These are phyloP conservation scores for Neocloeon triangulifer DNA, from an alignment of 1,140 invertebrate species.

Conservation along the genomic window DNA sequence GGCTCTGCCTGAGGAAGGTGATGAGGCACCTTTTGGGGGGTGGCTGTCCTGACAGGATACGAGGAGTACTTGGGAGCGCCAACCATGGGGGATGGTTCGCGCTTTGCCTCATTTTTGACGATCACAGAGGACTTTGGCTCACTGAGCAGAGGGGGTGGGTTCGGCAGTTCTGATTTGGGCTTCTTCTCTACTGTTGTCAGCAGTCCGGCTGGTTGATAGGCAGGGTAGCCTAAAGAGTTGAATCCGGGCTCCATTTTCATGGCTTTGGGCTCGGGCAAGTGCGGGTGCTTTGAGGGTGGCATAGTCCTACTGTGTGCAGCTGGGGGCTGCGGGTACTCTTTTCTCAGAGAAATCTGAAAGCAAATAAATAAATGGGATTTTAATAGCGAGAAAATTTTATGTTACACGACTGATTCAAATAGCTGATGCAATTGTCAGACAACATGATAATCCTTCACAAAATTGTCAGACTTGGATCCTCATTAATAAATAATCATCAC, in stretches of 20 bases:
- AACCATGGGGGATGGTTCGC: constrained; percentile 22
- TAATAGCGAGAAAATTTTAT: no score
- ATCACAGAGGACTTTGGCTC: constrained; percentile 47
- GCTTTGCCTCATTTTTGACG: constrained; percentile 46
- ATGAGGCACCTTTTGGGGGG: constrained; percentile 16
- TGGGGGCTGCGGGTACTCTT: constrained; percentile 27
- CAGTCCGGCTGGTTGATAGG: constrained; percentile 26
- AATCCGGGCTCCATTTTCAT: constrained; percentile 59
- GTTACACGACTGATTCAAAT: no score
- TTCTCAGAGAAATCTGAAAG: no score
- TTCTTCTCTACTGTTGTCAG: constrained; percentile 21
- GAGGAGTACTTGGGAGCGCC: constrained; percentile 19
- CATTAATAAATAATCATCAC: no score
- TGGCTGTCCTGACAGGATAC: constrained; percentile 20
- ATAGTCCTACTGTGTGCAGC: constrained; percentile 26
- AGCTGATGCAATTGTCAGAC: no score
- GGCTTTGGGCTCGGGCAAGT: constrained; percentile 35
- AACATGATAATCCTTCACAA: no score
- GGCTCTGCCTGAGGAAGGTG: no score
- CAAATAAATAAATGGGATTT: no score
- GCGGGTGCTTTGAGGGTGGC: constrained; percentile 15
- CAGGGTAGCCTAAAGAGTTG: constrained; percentile 40
- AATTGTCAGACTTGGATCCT: no score
- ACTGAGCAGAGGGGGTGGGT: constrained; percentile 29
- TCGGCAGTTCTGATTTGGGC: constrained; percentile 8